Conservation (phyloP, 2,113 vertebrate genomes). For the Labrus mixtus region DNA sequence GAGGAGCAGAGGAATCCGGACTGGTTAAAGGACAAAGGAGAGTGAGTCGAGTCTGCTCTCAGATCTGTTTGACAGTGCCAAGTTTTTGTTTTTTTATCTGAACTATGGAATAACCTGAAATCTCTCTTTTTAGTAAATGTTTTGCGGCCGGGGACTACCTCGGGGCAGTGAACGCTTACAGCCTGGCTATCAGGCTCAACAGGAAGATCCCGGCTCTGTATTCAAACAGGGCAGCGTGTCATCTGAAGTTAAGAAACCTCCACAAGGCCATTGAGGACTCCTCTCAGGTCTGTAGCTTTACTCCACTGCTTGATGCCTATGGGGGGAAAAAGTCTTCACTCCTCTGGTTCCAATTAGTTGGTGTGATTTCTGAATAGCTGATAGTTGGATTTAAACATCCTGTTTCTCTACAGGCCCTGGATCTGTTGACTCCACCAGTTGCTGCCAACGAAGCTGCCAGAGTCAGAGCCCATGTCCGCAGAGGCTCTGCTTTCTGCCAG, state of each 20-base stretch:
- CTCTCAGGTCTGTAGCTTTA: conserved; percentile 85
- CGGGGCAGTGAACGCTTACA: conserved; percentile 92
- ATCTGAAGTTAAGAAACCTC: conserved; percentile 92
- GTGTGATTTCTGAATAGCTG: no score
- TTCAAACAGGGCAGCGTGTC: conserved; percentile 95
- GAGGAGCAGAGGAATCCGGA: conserved; percentile 92
- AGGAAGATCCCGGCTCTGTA: conserved; percentile 86
- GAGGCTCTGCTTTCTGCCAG: conserved; percentile 93
- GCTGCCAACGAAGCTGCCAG: conserved; percentile 88
- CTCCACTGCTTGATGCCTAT: background rate
- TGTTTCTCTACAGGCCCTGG: conserved; percentile 86
- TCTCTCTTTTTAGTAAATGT: conserved; percentile 85
- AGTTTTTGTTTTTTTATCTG: background rate
- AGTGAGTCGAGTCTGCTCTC: conserved; percentile 83
- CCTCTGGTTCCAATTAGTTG: no score
- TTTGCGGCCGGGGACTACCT: conserved; percentile 89
- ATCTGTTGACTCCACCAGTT: conserved; percentile 91
- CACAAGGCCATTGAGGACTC: conserved; percentile 94
- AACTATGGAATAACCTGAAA: background rate
- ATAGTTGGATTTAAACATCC: background rate
- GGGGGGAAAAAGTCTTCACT: no score
- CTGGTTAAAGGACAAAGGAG: conserved; percentile 95
- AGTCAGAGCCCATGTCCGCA: conserved; percentile 88
- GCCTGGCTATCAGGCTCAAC: conserved; percentile 89
- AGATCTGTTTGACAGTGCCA: background rate